These are phyloP conservation scores for Brachyhypopomus occidentalis DNA, from an alignment of 2,113 vertebrate species.

Conservation along the genomic window DNA sequence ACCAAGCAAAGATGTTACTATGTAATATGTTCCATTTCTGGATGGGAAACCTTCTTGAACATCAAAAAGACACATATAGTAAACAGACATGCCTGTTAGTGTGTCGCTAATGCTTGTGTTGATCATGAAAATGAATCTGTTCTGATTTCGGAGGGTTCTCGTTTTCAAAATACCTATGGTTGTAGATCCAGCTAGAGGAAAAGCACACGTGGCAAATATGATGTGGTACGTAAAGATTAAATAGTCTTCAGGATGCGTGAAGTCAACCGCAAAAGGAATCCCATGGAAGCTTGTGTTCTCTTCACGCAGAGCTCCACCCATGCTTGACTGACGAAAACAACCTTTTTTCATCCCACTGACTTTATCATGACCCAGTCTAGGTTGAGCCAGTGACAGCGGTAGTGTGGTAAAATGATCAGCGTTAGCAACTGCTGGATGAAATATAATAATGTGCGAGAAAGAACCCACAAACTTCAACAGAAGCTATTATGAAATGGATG, in stretches of 20 bases:
- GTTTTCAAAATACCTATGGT: conserved; percentile 63
- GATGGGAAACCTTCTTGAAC: conserved; percentile 74
- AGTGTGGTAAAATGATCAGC: too few species aligned
- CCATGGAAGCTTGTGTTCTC: not conserved
- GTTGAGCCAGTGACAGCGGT: too few species aligned
- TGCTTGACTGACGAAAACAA: not conserved
- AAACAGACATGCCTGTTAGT: conserved; percentile 70
- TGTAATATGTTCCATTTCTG: conserved; percentile 70
- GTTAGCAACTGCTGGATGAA: too few species aligned
- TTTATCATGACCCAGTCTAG: too few species aligned
- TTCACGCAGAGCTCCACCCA: not conserved
- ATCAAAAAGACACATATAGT: conserved; percentile 74
- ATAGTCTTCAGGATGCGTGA: conserved; percentile 61
- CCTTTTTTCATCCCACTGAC: too few species aligned
- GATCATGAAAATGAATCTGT: conserved; percentile 76
- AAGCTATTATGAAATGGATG: too few species aligned
- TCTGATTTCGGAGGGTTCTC: conserved; percentile 65
- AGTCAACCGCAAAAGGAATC: conserved; percentile 66
- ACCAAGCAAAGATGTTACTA: conserved; percentile 71
- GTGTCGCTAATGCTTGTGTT: conserved; percentile 76
- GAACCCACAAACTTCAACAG: too few species aligned
- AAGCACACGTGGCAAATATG: conserved; percentile 66
- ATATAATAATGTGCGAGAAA: too few species aligned
- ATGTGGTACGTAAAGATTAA: conserved; percentile 72
- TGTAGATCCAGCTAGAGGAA: conserved; percentile 68